Evolutionary conservation across 2,113 vertebrate genomes (phyloP), one percentile per base, ranked within the genome.

Genomic region (Opisthocomus hoazin): DNA sequence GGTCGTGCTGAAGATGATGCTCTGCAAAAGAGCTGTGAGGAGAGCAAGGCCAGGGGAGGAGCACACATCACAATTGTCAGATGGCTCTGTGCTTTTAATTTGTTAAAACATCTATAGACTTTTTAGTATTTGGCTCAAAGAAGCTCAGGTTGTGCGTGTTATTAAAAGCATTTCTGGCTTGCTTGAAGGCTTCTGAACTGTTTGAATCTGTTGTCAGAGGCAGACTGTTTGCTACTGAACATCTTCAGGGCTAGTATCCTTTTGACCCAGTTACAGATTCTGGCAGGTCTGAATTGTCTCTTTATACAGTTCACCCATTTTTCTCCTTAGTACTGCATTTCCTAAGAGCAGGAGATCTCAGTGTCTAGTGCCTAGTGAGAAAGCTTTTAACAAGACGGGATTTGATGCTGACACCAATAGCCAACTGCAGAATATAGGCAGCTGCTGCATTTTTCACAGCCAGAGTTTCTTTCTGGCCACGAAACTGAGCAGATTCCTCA

Each of bases 81-180:
- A 41, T 68, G n/a, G 21, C 36, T 89, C 29, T 29, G 7, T 23
- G 53, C 48, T 87, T 91, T 91, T 69, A 45, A 65, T 89, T 79
- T 87, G 36, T 87, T 87, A 30, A 79, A 89, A 43, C 13, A n/a
- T 45, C 76, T 61, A 5, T 9, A 50, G 77, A 34, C 12, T 53
- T 68, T 16, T 15, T n/a, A 65, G 69, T 36, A 51, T 82, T 92
- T 84, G 56, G 7, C 73, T 94, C 48, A 76, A 71, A 74, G 80
- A 71, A 93, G 20, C 29, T 89, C 26, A 54, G 32, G 19, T 75
- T 75, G 7, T 79, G 26, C 54, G 21, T 22, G 7, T 50, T 89
- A 57, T 78, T 92, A 36, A 95, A 87, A 92, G 75, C 66, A 73
- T 83, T 95, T 91, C 53, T 93, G 84, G 54, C 70, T 88, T 88